Conservation (phyloP, 2,797 vertebrate species). For the Lacerta viridis region DNA sequence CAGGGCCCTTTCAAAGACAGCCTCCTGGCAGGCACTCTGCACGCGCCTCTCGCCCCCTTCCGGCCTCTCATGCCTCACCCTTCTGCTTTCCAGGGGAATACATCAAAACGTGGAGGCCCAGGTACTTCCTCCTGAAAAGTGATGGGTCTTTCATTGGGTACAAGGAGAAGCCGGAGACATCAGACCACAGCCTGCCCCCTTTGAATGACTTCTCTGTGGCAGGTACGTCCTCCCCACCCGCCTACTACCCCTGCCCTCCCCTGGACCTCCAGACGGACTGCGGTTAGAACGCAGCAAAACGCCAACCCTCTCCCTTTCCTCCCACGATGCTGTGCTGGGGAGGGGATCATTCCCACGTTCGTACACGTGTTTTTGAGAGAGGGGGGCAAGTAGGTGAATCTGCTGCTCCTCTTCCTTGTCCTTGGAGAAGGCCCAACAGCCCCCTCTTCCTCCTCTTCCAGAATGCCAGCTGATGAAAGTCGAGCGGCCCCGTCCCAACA, state of each 20-base stretch:
- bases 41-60: rapidly evolving
- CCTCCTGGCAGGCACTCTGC: too few species aligned
- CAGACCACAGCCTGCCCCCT: constrained; percentile 88
- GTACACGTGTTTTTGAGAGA: not conserved
- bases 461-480: constrained; percentile 98
- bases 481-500: constrained; percentile 92
- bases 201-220: constrained; percentile 97
- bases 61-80: too few species aligned
- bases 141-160: constrained; percentile 96
- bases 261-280: rapidly evolving
- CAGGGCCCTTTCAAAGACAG: not conserved
- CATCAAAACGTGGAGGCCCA: constrained; percentile 95
- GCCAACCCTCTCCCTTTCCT: not conserved
- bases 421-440: too few species aligned
- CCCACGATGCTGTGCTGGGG: not conserved
- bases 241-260: too few species aligned
- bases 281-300: rapidly evolving
- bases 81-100: constrained; percentile 86
- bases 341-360: not conserved
- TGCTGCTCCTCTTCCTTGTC: not conserved
- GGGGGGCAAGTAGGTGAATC: too few species aligned
- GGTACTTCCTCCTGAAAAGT: constrained; percentile 95
- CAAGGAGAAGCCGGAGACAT: constrained; percentile 91
- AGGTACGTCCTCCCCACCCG: constrained; percentile 76
- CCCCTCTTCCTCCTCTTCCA: constrained; percentile 41